phyloP scores from a whole-genome alignment of 2,888 invertebrate genomes.

The Notocelia uddmanniana region DNA sequence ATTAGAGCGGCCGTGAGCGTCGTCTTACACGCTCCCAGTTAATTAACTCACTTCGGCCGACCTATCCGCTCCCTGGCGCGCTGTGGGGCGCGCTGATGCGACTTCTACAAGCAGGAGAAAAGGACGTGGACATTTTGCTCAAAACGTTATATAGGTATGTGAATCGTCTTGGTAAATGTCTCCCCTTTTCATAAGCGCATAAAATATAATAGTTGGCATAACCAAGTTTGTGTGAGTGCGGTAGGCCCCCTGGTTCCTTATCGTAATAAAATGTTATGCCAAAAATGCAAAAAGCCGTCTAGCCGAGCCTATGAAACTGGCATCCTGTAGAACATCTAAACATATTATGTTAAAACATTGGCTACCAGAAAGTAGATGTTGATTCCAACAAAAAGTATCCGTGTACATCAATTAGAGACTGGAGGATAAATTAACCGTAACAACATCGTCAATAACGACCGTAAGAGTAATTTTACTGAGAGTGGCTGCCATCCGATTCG shows the following conservation, averaged over 20 bases:
- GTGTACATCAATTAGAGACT: too few species aligned
- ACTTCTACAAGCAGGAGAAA: neutral
- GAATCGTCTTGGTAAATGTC: neutral
- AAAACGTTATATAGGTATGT: neutral
- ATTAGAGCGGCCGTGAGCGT: slow-evolving; percentile 86
- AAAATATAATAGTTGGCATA: too few species aligned
- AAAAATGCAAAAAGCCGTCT: neutral
- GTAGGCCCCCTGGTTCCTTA: too few species aligned
- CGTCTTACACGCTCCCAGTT: slow-evolving; percentile 85
- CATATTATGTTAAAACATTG: neutral
- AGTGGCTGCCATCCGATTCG: too few species aligned
- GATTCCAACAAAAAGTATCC: neutral
- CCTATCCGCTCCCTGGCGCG: slow-evolving; percentile 65
- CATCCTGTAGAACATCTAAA: neutral
- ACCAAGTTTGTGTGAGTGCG: neutral
- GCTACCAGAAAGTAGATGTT: neutral
- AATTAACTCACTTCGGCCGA: slow-evolving; percentile 84
- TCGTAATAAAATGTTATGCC: neutral
- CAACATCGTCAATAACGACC: too few species aligned
- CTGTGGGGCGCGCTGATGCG: slow-evolving; percentile 56
- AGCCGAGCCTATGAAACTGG: neutral
- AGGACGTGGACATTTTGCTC: neutral
- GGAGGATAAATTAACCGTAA: too few species aligned
- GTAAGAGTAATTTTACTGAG: too few species aligned
- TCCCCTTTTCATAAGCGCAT: neutral